Percentiles rank a stretch among this genome's conserved stretches.
Conservation (phyloP, 2,797 vertebrate species). For the Staurois parvus region DNA sequence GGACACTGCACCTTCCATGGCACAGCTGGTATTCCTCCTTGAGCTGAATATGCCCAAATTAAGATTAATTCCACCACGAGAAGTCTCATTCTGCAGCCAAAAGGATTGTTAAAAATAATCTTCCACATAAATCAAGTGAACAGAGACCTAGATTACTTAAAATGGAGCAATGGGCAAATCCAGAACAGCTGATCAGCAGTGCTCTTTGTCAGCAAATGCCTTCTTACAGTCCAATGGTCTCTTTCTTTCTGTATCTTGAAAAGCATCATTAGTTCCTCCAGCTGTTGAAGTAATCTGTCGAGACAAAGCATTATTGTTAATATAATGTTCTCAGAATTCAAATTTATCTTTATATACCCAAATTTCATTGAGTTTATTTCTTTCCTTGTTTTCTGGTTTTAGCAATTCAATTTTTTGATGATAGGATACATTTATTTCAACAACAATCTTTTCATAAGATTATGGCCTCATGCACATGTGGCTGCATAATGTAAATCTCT, state of each 20-base stretch:
- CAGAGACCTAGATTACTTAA: not conserved
- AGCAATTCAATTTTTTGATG: not conserved
- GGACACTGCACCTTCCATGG: constrained; percentile 94
- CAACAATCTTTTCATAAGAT: too few relatives aligned
- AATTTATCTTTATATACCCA: not conserved
- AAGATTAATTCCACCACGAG: constrained; percentile 81
- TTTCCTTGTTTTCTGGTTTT: not conserved
- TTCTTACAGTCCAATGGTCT: constrained; percentile 16
- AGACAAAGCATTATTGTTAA: constrained; percentile 35
- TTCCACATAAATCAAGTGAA: constrained; percentile 16
- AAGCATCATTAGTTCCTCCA: constrained; percentile 30
- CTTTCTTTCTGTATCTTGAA: constrained; percentile 11
- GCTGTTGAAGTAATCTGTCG: constrained; percentile 28
- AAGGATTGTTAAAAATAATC: not conserved
- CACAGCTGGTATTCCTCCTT: constrained; percentile 81
- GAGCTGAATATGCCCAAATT: constrained; percentile 75
- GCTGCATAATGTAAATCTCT: too few relatives aligned
- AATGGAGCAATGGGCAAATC: not conserved
- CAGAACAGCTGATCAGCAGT: not conserved
- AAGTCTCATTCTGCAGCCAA: constrained; percentile 73
- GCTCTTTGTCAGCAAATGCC: not conserved
- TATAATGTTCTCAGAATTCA: not conserved
- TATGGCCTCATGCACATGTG: too few relatives aligned
- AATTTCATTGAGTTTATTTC: not conserved
- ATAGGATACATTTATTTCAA: too few relatives aligned